Evolutionary conservation across 1,140 invertebrate species (phyloP), one percentile per base, ranked within the genome.

Genomic region (Eumaeus atala): DNA sequence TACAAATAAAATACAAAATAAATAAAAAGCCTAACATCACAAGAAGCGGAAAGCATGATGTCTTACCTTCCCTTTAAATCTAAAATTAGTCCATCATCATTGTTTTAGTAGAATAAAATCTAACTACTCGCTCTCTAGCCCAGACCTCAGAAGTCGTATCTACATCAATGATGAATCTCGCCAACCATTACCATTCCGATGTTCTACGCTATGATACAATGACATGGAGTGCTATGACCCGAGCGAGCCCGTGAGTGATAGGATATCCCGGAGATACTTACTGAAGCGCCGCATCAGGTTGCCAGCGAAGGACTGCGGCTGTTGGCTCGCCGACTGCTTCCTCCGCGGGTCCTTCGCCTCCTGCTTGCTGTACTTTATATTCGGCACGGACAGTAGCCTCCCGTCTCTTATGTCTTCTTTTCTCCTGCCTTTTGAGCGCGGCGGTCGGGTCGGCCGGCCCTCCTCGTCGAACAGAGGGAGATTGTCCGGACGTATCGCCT

Each of bases 251-350:
- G 63, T 65, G 70, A 57, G 63, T 68, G 74, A 58, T 58, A 53
- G 62, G 54, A 53, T 58, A 60, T 55, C 66, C 66, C 48, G 64
- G 47, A 51, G 68, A 90, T 90, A 95, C 94, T 95, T 94, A 95
- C 94, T 94, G 91, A 95, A 93, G 89, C 93, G 91, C 79, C 93
- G 91, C 88, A 93, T 93, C 67, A 95, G 88, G 89, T 90, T 92
- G 70, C 92, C 91, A 61, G 92, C 90, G 83, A 93, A 92, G 49
- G 91, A 89, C 65, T 77, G 87, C 40, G 89, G 86, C 62, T 73
- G 86, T 36, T 65, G 81, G n/a, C n/a, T n/a, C 58, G 74, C 66
- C 54, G 73, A 65, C 66, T 66, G 81, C 67, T 77, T 89, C 59
- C 78, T 82, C 64, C 87, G 84, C 70, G 85, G 61, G 66, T 72